Conservation (phyloP, 2,113 vertebrate genomes). For the Aleadryas rufinucha region DNA sequence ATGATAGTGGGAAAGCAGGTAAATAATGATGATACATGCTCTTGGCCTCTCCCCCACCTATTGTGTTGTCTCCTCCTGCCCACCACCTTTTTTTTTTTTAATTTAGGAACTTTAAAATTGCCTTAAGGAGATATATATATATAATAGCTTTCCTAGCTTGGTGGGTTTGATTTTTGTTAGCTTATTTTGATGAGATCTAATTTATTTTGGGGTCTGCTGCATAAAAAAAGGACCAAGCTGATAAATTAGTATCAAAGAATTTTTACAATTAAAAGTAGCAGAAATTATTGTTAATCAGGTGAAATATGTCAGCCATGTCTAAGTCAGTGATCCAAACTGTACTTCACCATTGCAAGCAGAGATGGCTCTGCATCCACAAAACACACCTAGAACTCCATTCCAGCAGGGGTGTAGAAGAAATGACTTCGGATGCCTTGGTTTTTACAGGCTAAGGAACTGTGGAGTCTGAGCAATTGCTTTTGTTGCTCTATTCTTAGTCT, state of each 20-base stretch:
- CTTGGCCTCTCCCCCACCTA: rapidly evolving
- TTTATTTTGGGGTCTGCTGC: not conserved
- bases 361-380: not conserved
- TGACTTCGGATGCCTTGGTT: rapidly evolving
- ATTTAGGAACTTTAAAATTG: not conserved
- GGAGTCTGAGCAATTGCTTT: not conserved
- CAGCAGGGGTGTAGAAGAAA: not conserved
- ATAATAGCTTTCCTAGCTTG: not conserved
- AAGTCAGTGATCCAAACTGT: not conserved
- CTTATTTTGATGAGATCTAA: not conserved
- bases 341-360: not conserved
- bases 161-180: not conserved
- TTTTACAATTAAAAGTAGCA: not conserved
- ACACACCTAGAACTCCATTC: not conserved
- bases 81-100: rapidly evolving
- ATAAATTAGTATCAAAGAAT: not conserved
- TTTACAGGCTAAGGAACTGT: not conserved
- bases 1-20: not conserved
- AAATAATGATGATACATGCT: not conserved
- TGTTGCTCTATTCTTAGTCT: not conserved
- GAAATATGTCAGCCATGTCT: not conserved
- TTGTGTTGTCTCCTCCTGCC: not conserved
- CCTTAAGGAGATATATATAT: not conserved
- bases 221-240: not conserved
- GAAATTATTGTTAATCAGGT: not conserved